These are phyloP conservation scores for Eumacrocentrus americanus DNA, from an alignment of 2,888 invertebrate species.

Conservation along the genomic window DNA sequence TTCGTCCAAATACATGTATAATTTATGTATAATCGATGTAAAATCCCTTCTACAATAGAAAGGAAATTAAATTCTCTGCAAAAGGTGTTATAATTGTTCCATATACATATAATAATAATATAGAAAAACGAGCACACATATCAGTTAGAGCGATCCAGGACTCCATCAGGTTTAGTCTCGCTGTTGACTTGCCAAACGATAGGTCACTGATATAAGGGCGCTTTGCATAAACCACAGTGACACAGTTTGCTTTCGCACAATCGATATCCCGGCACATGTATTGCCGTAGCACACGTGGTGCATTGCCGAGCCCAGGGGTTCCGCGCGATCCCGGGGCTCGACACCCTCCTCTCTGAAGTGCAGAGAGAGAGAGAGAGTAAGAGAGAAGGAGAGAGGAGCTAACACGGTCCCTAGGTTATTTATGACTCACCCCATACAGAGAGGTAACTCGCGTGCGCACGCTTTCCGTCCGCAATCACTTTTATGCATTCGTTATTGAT, in stretches of 20 bases:
- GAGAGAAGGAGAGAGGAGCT: background rate
- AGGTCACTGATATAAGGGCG: slow-evolving; percentile 29
- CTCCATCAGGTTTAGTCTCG: slow-evolving; percentile 29
- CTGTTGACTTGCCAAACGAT: slow-evolving; percentile 40
- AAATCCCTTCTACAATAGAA: too few species aligned
- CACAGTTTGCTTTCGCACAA: slow-evolving; percentile 43
- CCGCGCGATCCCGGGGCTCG: background rate
- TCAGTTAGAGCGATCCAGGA: slow-evolving; percentile 3
- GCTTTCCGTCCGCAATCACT: slow-evolving; percentile 11
- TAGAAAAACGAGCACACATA: background rate
- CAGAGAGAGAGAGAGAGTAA: background rate
- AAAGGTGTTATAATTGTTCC: too few species aligned
- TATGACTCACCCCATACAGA: slow-evolving; percentile 11
- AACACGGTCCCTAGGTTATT: slow-evolving; percentile 19
- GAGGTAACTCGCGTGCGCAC: background rate
- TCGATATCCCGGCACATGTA: slow-evolving; percentile 41
- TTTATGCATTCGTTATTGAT: slow-evolving; percentile 3
- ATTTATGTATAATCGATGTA: too few species aligned
- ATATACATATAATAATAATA: background rate
- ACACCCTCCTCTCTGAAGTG: background rate
- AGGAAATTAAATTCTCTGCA: background rate
- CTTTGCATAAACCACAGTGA: slow-evolving; percentile 45
- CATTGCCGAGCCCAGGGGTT: slow-evolving; percentile 13
- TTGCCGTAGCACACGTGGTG: slow-evolving; percentile 30
- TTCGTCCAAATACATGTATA: too few species aligned